Evolutionary conservation across 2,888 invertebrate genomes (phyloP), one percentile per base, ranked within the genome.

Genomic region (Ethmia dodecea): DNA sequence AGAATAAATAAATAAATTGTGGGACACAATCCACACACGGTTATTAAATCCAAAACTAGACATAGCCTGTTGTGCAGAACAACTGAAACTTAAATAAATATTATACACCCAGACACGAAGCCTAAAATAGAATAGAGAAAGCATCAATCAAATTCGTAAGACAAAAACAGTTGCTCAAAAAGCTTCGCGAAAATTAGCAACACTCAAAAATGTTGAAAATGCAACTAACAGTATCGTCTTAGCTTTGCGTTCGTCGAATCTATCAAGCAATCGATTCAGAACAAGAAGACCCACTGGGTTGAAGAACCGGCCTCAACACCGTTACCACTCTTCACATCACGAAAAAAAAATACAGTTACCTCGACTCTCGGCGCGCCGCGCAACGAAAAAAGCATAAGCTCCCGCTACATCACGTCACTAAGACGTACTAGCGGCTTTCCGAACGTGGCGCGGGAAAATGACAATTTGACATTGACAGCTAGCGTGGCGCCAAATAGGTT

Each of bases 311-410:
- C 11, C 11, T 75, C 67, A 42, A 33, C 49, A 73, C 83, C 79
- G 83, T 81, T 81, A 81, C 66, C 55, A 42, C 42, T n/a, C n/a
- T 57, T 67, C 55, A 68, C 66, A 77, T 70, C 76, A 77, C 78
- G 74, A 83, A 84, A 86, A 71, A 81, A 81, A 70, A 39, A 81
- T 84, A 83, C 80, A 84, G 84, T 86, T 84, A 58, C 51, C 45
- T 43, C 62, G 68, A 55, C 59, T 60, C 69, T 69, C 64, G 66
- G 64, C 64, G 60, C 57, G 62, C 62, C 55, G 53, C 58, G 66
- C 69, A 48, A 55, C 70, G 77, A 81, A 83, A 83, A 84, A 83
- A 79, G 69, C 84, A 84, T 71, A 72, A 72, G 59, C 71, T 53
- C 44, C 54, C 59, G 61, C 64, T 57, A 60, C 72, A 59, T 61